Conservation (phyloP, 1,140 invertebrate species). For the Drosophila ogumai region DNA sequence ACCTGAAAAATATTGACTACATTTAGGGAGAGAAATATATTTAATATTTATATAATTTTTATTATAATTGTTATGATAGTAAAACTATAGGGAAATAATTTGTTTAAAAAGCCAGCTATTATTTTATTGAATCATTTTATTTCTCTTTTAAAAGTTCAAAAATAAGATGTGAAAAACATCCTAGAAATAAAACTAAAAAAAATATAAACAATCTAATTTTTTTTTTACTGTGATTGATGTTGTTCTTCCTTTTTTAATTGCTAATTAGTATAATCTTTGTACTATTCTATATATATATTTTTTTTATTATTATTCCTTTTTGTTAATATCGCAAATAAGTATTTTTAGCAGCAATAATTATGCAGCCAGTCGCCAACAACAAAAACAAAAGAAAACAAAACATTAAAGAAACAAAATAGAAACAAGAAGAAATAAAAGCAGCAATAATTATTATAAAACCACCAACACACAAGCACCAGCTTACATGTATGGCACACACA, state of each 20-base stretch:
- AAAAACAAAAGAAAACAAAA: background rate
- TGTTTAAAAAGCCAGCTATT: too few relatives aligned
- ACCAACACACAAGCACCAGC: constrained; percentile 33
- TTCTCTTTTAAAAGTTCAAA: too few relatives aligned
- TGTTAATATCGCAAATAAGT: constrained; percentile 64
- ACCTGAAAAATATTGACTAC: background rate
- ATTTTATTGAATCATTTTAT: too few relatives aligned
- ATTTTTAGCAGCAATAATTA: constrained; percentile 71
- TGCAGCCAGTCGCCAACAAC: constrained; percentile 44
- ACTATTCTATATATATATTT: background rate
- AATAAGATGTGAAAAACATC: too few relatives aligned
- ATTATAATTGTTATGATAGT: too few relatives aligned
- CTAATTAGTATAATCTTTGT: background rate
- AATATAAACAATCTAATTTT: too few relatives aligned
- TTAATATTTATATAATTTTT: too few relatives aligned
- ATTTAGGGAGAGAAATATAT: background rate
- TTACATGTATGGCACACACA: constrained; percentile 37
- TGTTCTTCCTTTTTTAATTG: background rate
- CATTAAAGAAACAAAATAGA: background rate
- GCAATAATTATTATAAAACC: constrained; percentile 17
- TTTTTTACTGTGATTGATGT: background rate
- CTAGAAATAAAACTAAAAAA: too few relatives aligned
- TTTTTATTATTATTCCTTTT: background rate
- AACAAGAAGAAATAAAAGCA: background rate
- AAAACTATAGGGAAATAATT: too few relatives aligned